Conservation (phyloP, 64 coral and sea anemone genomes). For the Trachythela sp. region DNA sequence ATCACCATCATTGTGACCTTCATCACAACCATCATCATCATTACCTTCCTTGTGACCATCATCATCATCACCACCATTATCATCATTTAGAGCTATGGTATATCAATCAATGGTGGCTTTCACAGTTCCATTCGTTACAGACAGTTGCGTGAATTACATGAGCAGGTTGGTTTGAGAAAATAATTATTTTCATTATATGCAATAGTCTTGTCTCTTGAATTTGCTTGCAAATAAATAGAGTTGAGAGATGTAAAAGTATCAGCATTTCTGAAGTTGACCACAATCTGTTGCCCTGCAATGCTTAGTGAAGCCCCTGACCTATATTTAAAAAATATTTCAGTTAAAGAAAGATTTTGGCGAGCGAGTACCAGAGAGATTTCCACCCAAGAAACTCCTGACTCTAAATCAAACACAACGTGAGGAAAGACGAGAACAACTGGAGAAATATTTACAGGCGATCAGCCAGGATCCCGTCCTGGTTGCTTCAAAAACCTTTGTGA, state of each 20-base stretch:
- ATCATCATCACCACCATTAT: neutral
- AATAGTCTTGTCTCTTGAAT: neutral
- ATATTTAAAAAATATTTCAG: conserved; percentile 28
- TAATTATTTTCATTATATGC: neutral
- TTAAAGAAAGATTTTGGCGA: conserved; percentile 76
- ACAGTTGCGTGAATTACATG: conserved; percentile 1
- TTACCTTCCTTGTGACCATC: too few species aligned
- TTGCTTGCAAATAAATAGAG: too few species aligned
- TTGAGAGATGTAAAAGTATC: too few species aligned
- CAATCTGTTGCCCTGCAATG: too few species aligned
- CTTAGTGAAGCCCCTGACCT: too few species aligned
- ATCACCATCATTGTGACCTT: too few species aligned
- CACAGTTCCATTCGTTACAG: neutral
- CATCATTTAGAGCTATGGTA: neutral
- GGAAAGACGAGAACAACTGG: conserved; percentile 77
- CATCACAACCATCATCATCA: too few species aligned
- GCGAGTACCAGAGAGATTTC: conserved; percentile 67
- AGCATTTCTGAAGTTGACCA: too few species aligned
- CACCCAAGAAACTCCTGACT: conserved; percentile 71
- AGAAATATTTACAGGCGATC: conserved; percentile 71
- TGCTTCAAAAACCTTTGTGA: conserved; percentile 41
- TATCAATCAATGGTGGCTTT: neutral
- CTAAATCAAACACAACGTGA: conserved; percentile 76
- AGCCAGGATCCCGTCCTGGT: conserved; percentile 69
- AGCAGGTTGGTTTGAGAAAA: neutral